Conservation (phyloP, 2,113 vertebrate species). For the Paradisaea rubra region DNA sequence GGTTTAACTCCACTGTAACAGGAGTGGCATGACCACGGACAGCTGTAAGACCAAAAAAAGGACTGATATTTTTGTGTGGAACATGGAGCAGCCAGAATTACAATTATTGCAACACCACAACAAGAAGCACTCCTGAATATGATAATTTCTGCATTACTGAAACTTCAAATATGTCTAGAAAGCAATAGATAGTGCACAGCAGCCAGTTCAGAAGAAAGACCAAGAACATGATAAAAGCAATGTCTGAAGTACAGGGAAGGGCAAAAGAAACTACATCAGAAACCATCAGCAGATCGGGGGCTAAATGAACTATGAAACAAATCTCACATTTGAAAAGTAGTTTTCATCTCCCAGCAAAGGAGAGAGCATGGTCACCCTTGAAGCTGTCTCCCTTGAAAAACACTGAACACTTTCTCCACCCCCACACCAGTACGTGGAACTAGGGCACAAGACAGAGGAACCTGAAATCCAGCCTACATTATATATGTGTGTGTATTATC, state of each 20-base stretch:
- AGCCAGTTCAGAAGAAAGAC: neutral
- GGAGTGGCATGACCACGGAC: fast-evolving
- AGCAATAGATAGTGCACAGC: neutral
- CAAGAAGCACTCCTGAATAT: neutral
- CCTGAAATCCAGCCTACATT: neutral
- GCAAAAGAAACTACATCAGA: neutral
- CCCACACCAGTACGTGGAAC: neutral
- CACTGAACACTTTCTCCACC: neutral
- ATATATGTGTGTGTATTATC: neutral
- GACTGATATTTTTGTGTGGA: neutral
- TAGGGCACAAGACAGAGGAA: neutral
- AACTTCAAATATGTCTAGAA: neutral
- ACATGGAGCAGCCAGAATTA: neutral
- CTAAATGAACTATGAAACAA: neutral
- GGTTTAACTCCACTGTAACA: neutral
- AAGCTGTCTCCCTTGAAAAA: neutral
- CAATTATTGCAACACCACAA: neutral
- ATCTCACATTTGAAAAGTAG: neutral
- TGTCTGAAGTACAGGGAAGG: neutral
- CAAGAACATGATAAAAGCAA: neutral
- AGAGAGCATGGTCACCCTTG: neutral
- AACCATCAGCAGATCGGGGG: neutral
- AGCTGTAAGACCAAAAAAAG: neutral
- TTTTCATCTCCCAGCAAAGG: neutral
- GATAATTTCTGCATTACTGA: neutral